Base-by-base conservation (phyloP, 2,888 invertebrate genomes). In the Luperina nickerlii region DNA sequence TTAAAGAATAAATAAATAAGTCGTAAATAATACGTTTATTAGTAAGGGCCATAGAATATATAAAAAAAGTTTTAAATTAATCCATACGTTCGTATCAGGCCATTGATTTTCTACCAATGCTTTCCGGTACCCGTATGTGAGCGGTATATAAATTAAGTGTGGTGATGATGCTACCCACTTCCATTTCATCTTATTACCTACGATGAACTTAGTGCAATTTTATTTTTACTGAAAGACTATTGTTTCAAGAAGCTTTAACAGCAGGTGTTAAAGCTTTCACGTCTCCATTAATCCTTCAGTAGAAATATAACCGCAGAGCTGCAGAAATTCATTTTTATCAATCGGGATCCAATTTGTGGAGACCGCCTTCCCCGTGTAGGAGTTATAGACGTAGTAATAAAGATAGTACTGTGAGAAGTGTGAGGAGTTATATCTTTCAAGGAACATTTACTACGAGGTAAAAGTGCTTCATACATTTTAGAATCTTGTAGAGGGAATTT, bases 271-370 rank as follows among this genome's bases (percentile, higher is more conserved):
- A 32, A 32, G 32, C 48, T 4, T 4, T 67, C 75, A 65, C 38
- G 27, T 74, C 0, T 9, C 5, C 13, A 18, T 7, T 63, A 84
- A 80, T 80, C 24, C 32, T 78, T 62, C 24, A 18, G 6, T 27
- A 57, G 62, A n/a, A 79, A 70, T 51, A 48, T 69, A 70, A 32
- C 20, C 13, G 57, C 20, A 42, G n/a, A 65, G 13, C 51, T 66
- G 42, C 57, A 84, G 51, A 70, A 69, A 66, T 70, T 79, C 24
- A 74, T 82, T 82, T 81, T 74, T 74, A 85, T 74, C 66, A 85
- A 62, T 62, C 24, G 54, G 5, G n/a, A 66, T 85, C 65, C 81
- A 81, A 81, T 85, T 85, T 85, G 42, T 42, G 5, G 32, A 48
- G 63, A 84, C 79, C 79, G 42, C 84, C 65, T 45, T 79, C 51